A percentile compares a stretch with the other conserved stretches of the same genome.
Evolutionary conservation across 2,113 vertebrate genomes (phyloP).

Genomic region (Spermophilus dauricus): DNA sequence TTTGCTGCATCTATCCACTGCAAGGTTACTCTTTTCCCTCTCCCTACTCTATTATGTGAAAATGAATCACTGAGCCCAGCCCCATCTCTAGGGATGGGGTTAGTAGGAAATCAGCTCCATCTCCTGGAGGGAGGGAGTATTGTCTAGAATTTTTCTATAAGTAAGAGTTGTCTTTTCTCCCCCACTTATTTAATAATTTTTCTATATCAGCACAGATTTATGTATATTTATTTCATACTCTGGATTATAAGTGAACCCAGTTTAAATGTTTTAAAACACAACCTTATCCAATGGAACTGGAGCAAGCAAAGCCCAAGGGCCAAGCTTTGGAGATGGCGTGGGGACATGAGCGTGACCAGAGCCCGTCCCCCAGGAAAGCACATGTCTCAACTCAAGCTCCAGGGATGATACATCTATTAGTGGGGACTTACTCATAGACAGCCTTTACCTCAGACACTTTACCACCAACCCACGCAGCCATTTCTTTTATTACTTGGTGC

Average conservation of each 20-base stretch:
- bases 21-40: background rate
- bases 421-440: slow-evolving; percentile 37
- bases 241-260: background rate
- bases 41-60: background rate
- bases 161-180: background rate
- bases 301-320: background rate
- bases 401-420: background rate
- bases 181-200: background rate
- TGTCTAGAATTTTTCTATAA: background rate
- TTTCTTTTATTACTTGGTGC: slow-evolving; percentile 44
- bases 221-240: background rate
- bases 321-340: background rate
- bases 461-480: background rate
- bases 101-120: background rate
- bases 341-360: background rate
- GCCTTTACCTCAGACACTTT: background rate
- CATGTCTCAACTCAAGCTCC: background rate
- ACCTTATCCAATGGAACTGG: background rate
- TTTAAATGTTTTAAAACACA: background rate
- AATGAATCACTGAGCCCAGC: background rate
- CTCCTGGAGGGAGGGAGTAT: no score
- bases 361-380: background rate
- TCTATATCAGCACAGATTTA: background rate
- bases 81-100: fast-evolving
- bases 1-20: background rate